These are phyloP conservation scores for Vanacampus margaritifer DNA, from an alignment of 2,113 vertebrate species.

Conservation along the genomic window DNA sequence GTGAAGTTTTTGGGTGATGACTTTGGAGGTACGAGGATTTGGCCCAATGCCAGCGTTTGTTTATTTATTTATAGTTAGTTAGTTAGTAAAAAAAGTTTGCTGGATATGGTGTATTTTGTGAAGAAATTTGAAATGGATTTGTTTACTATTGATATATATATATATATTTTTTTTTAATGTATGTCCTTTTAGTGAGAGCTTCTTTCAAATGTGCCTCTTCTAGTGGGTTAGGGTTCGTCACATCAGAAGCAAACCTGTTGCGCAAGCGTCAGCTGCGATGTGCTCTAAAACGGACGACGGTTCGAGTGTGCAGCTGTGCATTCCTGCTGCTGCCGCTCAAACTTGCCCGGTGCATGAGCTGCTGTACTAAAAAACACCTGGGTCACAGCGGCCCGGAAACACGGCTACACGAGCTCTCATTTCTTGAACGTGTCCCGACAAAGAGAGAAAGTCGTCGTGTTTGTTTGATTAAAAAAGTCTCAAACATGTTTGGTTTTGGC, in stretches of 20 bases:
- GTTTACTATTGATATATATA: too few relatives aligned
- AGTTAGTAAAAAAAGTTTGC: too few relatives aligned
- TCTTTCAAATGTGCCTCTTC: neutral
- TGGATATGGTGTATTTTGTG: too few relatives aligned
- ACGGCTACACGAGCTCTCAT: neutral
- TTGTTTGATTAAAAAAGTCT: slow-evolving; percentile 85
- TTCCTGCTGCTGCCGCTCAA: slow-evolving; percentile 59
- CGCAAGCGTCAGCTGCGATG: slow-evolving; percentile 58
- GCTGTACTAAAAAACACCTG: neutral
- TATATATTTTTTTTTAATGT: too few relatives aligned
- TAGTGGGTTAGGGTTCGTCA: neutral
- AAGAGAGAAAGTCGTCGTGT: slow-evolving; percentile 82
- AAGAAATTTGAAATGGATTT: too few relatives aligned
- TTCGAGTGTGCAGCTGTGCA: slow-evolving; percentile 62
- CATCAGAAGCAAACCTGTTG: slow-evolving; percentile 23
- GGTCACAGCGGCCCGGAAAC: neutral
- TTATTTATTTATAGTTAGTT: too few relatives aligned
- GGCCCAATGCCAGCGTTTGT: too few relatives aligned
- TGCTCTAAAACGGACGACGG: slow-evolving; percentile 36
- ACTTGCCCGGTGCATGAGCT: slow-evolving; percentile 46
- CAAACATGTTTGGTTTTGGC: neutral
- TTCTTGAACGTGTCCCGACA: slow-evolving; percentile 42
- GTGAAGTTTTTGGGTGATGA: too few relatives aligned
- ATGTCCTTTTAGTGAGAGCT: too few relatives aligned
- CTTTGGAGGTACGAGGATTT: too few relatives aligned